Percentiles rank a stretch among this genome's conserved stretches.
phyloP scores from a whole-genome alignment of 2,113 vertebrate species.

The Ursus arctos region DNA sequence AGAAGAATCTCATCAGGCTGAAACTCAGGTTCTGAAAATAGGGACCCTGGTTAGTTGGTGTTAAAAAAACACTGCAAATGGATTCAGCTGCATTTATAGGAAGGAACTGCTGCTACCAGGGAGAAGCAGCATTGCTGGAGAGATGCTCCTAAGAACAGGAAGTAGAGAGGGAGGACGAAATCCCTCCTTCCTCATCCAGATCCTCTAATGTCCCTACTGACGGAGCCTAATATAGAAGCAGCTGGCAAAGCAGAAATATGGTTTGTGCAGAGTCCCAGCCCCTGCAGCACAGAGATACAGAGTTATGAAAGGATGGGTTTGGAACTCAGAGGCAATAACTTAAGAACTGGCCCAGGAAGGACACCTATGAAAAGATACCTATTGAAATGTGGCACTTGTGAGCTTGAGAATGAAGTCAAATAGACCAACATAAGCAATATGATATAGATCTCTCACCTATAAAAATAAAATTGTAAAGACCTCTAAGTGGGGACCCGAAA shows the following conservation, averaged over 20 bases:
- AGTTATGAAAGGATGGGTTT: not conserved
- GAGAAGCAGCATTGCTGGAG: not conserved
- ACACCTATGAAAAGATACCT: not conserved
- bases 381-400: conserved; percentile 14
- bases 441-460: not conserved
- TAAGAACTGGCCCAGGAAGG: not conserved
- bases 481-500: not conserved
- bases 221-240: not conserved
- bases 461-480: conserved; percentile 55
- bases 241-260: not conserved
- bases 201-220: not conserved
- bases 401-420: conserved; percentile 25
- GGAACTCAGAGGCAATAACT: not conserved
- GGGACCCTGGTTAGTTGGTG: not conserved
- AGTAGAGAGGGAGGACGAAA: not conserved
- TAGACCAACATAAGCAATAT: conserved; percentile 44
- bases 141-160: not conserved
- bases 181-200: not conserved
- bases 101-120: not conserved
- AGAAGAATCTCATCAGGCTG: not conserved
- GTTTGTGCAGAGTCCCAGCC: too few relatives aligned
- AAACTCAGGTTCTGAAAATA: not conserved
- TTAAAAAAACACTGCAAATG: not conserved
- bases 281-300: not conserved
- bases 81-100: not conserved